Conservation (phyloP, 1,140 invertebrate species). For the Scylla paramamosain region DNA sequence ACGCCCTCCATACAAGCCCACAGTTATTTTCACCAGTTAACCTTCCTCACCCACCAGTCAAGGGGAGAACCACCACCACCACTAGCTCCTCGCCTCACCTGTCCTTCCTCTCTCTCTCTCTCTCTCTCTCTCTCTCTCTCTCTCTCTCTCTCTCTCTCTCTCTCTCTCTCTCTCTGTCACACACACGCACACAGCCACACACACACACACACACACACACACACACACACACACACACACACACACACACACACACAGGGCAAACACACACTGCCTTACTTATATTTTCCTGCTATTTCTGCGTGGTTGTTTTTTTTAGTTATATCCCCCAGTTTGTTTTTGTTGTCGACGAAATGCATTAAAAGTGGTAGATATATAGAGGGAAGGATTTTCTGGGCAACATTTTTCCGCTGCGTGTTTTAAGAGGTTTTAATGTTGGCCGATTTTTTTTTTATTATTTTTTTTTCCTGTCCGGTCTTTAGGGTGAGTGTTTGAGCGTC, state of each 20-base stretch:
- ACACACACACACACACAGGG: neutral
- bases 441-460: neutral
- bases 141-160: neutral
- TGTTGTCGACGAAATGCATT: neutral
- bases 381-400: neutral
- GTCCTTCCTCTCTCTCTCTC: neutral
- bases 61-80: no score
- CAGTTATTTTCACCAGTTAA: neutral
- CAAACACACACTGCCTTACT: neutral
- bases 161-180: neutral
- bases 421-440: conserved; percentile 13
- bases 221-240: no score
- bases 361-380: conserved; percentile 24
- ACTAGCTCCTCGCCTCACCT: neutral
- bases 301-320: neutral
- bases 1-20: neutral
- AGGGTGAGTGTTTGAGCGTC: neutral
- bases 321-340: neutral
- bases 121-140: conserved; percentile 10
- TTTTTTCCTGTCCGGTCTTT: neutral
- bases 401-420: neutral
- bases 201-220: no score
- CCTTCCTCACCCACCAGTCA: no score
- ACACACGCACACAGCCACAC: no score
- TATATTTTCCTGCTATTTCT: neutral